These are phyloP conservation scores for Phania funesta DNA, from an alignment of 2,888 invertebrate species.

Conservation along the genomic window DNA sequence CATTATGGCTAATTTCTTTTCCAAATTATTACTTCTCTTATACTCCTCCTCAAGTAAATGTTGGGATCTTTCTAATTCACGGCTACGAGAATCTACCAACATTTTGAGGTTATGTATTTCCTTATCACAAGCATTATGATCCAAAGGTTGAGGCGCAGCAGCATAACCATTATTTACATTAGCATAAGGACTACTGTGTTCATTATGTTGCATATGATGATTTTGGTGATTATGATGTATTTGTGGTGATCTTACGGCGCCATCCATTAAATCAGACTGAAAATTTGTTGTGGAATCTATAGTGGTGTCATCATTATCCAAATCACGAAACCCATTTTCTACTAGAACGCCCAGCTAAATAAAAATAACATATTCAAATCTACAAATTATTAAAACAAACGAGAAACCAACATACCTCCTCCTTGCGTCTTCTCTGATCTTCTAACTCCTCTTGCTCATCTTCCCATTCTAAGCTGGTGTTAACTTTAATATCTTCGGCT, in stretches of 20 bases:
- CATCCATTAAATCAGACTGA: conserved; percentile 70
- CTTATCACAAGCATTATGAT: conserved; percentile 53
- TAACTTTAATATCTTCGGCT: conserved; percentile 85
- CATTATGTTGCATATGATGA: conserved; percentile 21
- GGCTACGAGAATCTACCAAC: conserved; percentile 81
- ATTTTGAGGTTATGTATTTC: conserved; percentile 75
- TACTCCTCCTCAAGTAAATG: conserved; percentile 75
- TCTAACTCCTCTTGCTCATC: conserved; percentile 87
- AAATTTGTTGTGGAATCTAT: conserved; percentile 82
- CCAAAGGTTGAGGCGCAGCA: background rate
- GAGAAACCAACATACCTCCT: conserved; percentile 82
- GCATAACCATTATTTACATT: conserved; percentile 32
- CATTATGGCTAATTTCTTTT: conserved; percentile 82
- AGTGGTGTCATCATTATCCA: conserved; percentile 85
- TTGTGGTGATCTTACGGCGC: background rate
- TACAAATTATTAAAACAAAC: background rate
- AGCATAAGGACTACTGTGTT: background rate
- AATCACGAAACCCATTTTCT: conserved; percentile 86
- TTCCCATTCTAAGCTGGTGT: conserved; percentile 84
- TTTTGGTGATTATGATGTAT: conserved; percentile 11
- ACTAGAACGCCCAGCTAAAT: conserved; percentile 84
- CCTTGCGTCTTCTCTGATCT: conserved; percentile 85
- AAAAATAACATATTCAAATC: background rate
- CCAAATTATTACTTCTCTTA: conserved; percentile 79
- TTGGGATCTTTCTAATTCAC: conserved; percentile 80